Percentiles rank a stretch among this genome's conserved stretches.
These are phyloP conservation scores for Coregonus sp. DNA, from an alignment of 2,797 vertebrate genomes.

Conservation along the genomic window DNA sequence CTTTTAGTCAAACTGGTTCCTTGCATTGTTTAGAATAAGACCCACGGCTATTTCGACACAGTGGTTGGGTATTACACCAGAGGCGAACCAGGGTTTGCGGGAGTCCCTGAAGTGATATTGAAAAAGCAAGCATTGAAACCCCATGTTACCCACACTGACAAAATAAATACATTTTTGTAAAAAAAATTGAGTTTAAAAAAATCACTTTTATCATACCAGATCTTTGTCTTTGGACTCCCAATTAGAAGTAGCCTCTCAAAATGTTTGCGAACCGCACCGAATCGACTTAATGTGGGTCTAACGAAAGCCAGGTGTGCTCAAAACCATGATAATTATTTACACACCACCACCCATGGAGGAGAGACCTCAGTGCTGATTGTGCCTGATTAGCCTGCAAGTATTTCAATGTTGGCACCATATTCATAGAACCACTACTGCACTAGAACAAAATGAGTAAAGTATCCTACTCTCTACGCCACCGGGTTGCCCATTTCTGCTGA, in stretches of 20 bases:
- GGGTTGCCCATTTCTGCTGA: background rate
- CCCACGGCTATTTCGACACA: slow-evolving; percentile 13
- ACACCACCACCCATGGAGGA: background rate
- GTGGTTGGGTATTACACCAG: background rate
- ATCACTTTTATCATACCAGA: background rate
- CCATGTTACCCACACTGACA: background rate
- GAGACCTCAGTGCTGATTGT: background rate
- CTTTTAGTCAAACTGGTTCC: slow-evolving; percentile 23
- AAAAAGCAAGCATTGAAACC: background rate
- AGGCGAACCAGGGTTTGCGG: background rate
- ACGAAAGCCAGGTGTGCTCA: slow-evolving; percentile 27
- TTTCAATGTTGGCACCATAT: background rate
- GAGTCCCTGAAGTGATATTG: background rate
- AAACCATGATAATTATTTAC: background rate
- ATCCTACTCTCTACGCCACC: background rate
- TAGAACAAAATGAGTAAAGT: background rate
- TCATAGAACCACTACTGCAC: background rate
- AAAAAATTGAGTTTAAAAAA: background rate
- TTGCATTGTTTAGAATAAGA: background rate
- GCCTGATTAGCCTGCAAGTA: too few species aligned
- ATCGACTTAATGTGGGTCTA: background rate
- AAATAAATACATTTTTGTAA: too few species aligned
- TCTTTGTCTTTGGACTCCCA: background rate
- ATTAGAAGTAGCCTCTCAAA: background rate
- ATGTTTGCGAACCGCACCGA: background rate